Base-by-base conservation (phyloP, 2,888 invertebrate genomes). In the Hanleya hanleyi region DNA sequence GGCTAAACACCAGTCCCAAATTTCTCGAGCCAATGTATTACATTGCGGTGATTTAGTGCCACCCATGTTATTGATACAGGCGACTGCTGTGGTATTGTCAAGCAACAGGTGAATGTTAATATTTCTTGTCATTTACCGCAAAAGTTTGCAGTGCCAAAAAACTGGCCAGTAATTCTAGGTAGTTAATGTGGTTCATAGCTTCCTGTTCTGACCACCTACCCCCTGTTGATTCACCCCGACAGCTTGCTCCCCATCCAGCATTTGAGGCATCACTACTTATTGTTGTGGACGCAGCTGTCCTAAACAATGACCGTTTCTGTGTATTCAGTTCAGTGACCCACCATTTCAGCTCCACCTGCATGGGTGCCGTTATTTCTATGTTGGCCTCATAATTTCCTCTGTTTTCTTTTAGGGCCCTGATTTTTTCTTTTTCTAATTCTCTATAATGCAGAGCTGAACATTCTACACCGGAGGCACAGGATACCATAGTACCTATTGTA, bases 371-470 rank as follows among this genome's bases (percentile, higher is more conserved):
- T 4, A 71, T 26, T 29, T 1, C 2, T n/a, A 66, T 47, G 15
- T 22, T 29, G 22, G 35, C 41, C 18, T 74, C 70, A 29, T 41
- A 70, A 67, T 74, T 70, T n/a, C 70, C 70, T 37, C 68, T 67
- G 50, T 71, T 70, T 29, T 41, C 12, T 70, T 67, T 62, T 37
- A 73, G 62, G n/a, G n/a, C n/a, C n/a, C n/a, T n/a, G n/a, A n/a
- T n/a, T n/a, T n/a, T n/a, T n/a, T n/a, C n/a, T n/a, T n/a, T n/a
- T n/a, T n/a, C n/a, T n/a, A n/a, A n/a, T n/a, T n/a, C n/a, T n/a
- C 61, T 68, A 47, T 68, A 71, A 26, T 29, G 26, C 4, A 66
- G 22, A 18, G 18, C 22, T 18, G 64, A 64, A 41, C 32, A 64
- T 1, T n/a, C 3, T 7, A 73, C 65, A 18, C 35, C 69, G 1